Evolutionary conservation across 2,888 invertebrate genomes (phyloP), one percentile per base, ranked within the genome.

Genomic region (Drosophila hamatofila): DNA sequence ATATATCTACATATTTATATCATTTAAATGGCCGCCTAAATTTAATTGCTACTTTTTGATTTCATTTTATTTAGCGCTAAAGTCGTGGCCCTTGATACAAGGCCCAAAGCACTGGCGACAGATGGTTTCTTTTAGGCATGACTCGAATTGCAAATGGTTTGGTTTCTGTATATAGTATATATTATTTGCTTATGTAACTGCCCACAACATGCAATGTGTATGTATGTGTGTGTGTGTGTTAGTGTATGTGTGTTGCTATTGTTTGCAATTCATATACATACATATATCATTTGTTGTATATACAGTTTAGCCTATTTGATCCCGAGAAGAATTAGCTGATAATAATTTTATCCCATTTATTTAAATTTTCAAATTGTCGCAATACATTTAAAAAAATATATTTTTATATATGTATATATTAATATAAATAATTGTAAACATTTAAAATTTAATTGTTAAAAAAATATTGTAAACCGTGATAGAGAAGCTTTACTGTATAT

Each of bases 111-210:
- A 90, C 91, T 92, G 90, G 90, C 90, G 87, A 92, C 91, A 87
- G 92, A 92, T 91, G 93, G 92, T 92, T 92, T 92, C 92, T 92
- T 92, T 92, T 93, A 93, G 91, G 81, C 92, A 91, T 90, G 86
- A 79, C 76, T 64, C 78, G 65, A 69, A 71, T 64, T 78, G 88
- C 70, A 80, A 72, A 70, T 69, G 72, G 82, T 81, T 78, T 79
- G 79, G 66, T 72, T 75, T 75, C 60, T 60, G 39, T 78, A 61
- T 57, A 41, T 25, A 42, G 41, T 41, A 16, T 54, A 48, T 64
- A 44, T 60, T 41, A 42, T 61, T 72, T 75, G 74, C 72, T 82
- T 75, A 75, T 68, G 46, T 71, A 61, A 59, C 63, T 63, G 59
- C 61, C 54, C 63, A 61, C 42, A 37, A 51, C 51, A 56, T 42